Evolutionary conservation across 1,140 invertebrate species (phyloP), one percentile per base, ranked within the genome.

Genomic region (Papilio polytes): DNA sequence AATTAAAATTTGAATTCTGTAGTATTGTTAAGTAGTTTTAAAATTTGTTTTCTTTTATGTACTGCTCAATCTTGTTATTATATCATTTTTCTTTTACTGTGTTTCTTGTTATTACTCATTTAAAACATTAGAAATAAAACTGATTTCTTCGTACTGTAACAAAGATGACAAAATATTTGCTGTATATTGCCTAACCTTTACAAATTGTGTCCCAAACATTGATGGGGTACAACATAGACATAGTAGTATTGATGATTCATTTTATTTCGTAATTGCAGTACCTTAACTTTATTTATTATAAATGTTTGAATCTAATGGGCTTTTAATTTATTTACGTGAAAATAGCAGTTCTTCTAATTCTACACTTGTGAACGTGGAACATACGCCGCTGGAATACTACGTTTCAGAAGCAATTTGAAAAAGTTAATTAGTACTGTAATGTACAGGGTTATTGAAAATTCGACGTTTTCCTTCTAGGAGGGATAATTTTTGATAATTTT

Each of bases 41-140:
- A 70, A 70, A 70, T 70, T 31, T 70, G 63, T 70, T 70, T 70
- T 70, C 63, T 70, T 70, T 70, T 70, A 31, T 70, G 63, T 70
- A 70, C 63, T 70, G 63, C 63, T 70, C 63, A 31, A 70, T 70
- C 63, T 66, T 66, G 22, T 70, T 31, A 70, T 70, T 70, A 70
- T 18, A 70, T 70, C 36, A 70, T 70, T 70, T 70, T 70, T 70
- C 63, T 70, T 70, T 36, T 15, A 31, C 36, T 70, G 12, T 70
- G 13, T 70, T 70, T 70, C 22, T 70, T 66, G 26, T 66, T 31
- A 66, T 15, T n/a, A n/a, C n/a, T 66, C 63, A 41, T 63, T 63
- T 63, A n/a, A n/a, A n/a, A n/a, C n/a, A n/a, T n/a, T n/a, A n/a
- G n/a, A n/a, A n/a, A n/a, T n/a, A n/a, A n/a, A n/a, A n/a, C n/a